These are phyloP conservation scores for Arizona elegans DNA, from an alignment of 2,113 vertebrate species.

Conservation along the genomic window DNA sequence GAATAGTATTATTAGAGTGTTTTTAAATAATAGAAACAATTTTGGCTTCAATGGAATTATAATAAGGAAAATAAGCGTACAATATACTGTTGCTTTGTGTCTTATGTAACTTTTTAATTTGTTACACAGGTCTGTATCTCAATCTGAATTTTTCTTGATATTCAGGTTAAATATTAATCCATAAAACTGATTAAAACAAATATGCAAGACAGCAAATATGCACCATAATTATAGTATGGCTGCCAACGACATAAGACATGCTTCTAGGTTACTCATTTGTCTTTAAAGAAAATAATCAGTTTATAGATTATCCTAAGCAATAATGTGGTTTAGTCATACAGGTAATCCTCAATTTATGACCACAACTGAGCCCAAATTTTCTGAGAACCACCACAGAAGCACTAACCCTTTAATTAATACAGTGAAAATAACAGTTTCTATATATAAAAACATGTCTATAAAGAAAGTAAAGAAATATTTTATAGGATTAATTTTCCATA, in stretches of 20 bases:
- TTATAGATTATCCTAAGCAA: not conserved
- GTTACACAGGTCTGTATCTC: not conserved
- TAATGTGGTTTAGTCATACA: not conserved
- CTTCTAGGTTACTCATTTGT: not conserved
- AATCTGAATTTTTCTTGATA: not conserved
- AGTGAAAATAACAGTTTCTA: not conserved
- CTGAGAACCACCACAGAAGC: not conserved
- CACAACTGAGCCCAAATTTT: not conserved
- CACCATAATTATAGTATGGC: not conserved
- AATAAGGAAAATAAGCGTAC: not conserved
- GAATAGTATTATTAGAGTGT: not conserved
- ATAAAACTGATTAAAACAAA: not conserved
- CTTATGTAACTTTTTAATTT: not conserved
- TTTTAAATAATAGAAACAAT: not conserved
- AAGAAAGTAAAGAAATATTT: not conserved
- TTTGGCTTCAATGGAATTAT: not conserved
- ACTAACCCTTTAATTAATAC: not conserved
- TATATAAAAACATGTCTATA: not conserved
- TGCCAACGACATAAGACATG: not conserved
- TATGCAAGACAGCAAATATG: not conserved
- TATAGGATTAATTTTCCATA: not conserved
- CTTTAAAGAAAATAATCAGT: not conserved
- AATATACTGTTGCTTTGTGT: not conserved
- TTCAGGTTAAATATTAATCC: not conserved
- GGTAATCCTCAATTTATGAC: not conserved